Evolutionary conservation across 1,140 invertebrate genomes (phyloP), one percentile per base, ranked within the genome.

Genomic region (Drosophila truncata): DNA sequence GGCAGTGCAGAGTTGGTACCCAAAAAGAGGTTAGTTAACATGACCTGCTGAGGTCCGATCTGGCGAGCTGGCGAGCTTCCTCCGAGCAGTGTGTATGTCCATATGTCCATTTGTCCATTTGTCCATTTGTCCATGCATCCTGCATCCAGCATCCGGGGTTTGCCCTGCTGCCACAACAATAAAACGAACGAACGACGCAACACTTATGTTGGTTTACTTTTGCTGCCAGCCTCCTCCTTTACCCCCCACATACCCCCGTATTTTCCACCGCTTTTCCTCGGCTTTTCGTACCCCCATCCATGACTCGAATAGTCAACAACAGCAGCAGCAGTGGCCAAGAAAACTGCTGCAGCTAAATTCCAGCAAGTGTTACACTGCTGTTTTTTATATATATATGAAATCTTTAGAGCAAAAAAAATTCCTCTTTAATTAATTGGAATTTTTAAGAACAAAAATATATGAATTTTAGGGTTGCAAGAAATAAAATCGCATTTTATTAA

Each of bases 151-250:
- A 52, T 42, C 64, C 58, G 39, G 46, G 62, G 44, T 52, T 20
- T 20, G 35, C 27, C 27, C 65, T 57, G 37, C 57, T 25, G 39
- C 55, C 84, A 73, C 64, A 75, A 86, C 69, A 86, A 90, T 78
- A 88, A 65, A 82, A 81, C 73, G 78, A 82, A 83, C 67, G 77
- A 80, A 88, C 72, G 80, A 78, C 80, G 84, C 85, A 88, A 90
- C 84, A 88, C 84, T 88, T 90, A 90, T 88, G 84, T 90, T 66
- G 84, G 84, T 81, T 90, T 90, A 88, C 85, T 90, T 79, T 79
- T 39, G 35, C 64, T 61, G 29, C 31, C 29, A 27, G 62, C 25
- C 14, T n/a, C n/a, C 35, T n/a, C 6, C 20, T 7, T 16, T 16
- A 16, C 3, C 5, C 42, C 52, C 25, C 42, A 33, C 25, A 16